Evolutionary conservation across 1,140 invertebrate genomes (phyloP).

Genomic region (Hypsibius dujardini): DNA sequence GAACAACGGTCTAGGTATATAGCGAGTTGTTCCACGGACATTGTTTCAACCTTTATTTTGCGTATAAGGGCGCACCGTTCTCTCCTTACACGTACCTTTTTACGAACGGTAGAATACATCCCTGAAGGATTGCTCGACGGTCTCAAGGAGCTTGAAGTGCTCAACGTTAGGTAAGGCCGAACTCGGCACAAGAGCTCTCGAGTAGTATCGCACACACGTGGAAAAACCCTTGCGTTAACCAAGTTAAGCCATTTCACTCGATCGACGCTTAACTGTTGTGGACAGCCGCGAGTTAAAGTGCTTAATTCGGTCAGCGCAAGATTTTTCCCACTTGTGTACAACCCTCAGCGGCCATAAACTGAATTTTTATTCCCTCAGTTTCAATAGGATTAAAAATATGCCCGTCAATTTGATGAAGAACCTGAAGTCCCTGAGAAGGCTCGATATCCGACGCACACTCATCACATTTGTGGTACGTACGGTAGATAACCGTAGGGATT

Average conservation of each 20-base stretch:
- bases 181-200: background rate
- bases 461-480: conserved; percentile 14
- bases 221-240: background rate
- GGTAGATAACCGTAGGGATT: background rate
- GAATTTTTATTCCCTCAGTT: background rate
- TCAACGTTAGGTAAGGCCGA: conserved; percentile 5
- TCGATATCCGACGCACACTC: background rate
- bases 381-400: conserved; percentile 10
- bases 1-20: background rate
- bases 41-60: too few species aligned
- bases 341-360: background rate
- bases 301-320: background rate
- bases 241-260: background rate
- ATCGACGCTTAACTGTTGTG: background rate
- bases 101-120: background rate
- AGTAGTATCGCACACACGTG: background rate
- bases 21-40: too few species aligned
- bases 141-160: conserved; percentile 13
- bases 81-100: too few species aligned
- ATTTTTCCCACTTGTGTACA: background rate
- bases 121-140: background rate
- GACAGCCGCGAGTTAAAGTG: background rate
- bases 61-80: too few species aligned
- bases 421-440: background rate
- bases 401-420: conserved; percentile 15